phyloP scores from a whole-genome alignment of 2,888 invertebrate genomes.

The Chelonus formosanus region DNA sequence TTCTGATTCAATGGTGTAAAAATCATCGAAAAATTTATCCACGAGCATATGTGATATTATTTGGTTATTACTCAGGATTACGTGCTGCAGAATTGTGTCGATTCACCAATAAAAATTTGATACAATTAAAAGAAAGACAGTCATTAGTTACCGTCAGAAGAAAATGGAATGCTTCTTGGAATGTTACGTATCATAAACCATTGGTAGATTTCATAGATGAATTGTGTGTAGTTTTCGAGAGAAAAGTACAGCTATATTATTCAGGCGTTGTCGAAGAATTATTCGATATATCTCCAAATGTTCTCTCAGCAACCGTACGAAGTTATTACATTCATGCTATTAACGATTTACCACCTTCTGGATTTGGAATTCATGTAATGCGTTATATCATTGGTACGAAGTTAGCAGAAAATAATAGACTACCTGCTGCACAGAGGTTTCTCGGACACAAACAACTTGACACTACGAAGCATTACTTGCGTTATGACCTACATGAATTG shows the following conservation, averaged over 20 bases:
- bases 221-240: neutral
- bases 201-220: slow-evolving; percentile 1
- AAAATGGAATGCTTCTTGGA: neutral
- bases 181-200: neutral
- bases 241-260: neutral
- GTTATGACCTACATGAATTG: slow-evolving; percentile 5
- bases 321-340: slow-evolving; percentile 1
- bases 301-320: neutral
- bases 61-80: neutral
- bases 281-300: neutral
- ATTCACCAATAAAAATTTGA: neutral
- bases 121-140: neutral
- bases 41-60: slow-evolving; percentile 2
- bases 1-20: neutral
- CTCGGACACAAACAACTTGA: neutral
- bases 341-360: neutral
- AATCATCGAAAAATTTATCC: neutral
- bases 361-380: slow-evolving; percentile 5
- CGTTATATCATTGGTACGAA: slow-evolving; percentile 6
- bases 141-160: neutral
- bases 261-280: neutral
- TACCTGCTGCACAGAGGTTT: slow-evolving; percentile 2
- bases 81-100: neutral
- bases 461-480: slow-evolving; percentile 3
- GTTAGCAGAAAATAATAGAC: neutral